Evolutionary conservation across 1,140 invertebrate genomes (phyloP).

Genomic region (Brachionus rubens): DNA sequence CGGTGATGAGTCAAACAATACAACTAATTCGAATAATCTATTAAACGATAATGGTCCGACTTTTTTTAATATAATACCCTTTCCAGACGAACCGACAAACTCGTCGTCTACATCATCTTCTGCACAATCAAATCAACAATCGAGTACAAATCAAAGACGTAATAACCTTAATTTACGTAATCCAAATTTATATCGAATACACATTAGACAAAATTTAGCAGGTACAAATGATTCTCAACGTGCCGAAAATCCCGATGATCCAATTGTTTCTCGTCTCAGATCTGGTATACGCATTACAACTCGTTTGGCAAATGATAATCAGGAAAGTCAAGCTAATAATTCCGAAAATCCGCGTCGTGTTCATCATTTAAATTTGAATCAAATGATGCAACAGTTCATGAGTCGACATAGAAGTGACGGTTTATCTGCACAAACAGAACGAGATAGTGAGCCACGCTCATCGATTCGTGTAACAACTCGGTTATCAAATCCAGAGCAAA

Average conservation of each 20-base stretch:
- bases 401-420: neutral
- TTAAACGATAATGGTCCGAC: neutral
- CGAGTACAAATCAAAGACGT: neutral
- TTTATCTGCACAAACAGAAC: neutral
- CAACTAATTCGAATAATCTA: neutral
- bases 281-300: neutral
- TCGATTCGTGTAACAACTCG: neutral
- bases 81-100: neutral
- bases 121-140: neutral
- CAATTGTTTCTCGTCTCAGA: neutral
- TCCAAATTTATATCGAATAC: neutral
- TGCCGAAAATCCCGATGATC: neutral
- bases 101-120: neutral
- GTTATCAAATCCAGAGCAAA: neutral
- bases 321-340: neutral
- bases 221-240: neutral
- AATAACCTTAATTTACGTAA: neutral
- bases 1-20: neutral
- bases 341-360: neutral
- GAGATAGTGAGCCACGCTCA: neutral
- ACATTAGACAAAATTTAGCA: constrained; percentile 22
- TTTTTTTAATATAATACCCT: constrained; percentile 25
- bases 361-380: neutral
- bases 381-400: constrained; percentile 6
- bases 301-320: neutral